Base-by-base conservation (phyloP, 2,888 invertebrate genomes). In the Lissocephala sabroskyi region DNA sequence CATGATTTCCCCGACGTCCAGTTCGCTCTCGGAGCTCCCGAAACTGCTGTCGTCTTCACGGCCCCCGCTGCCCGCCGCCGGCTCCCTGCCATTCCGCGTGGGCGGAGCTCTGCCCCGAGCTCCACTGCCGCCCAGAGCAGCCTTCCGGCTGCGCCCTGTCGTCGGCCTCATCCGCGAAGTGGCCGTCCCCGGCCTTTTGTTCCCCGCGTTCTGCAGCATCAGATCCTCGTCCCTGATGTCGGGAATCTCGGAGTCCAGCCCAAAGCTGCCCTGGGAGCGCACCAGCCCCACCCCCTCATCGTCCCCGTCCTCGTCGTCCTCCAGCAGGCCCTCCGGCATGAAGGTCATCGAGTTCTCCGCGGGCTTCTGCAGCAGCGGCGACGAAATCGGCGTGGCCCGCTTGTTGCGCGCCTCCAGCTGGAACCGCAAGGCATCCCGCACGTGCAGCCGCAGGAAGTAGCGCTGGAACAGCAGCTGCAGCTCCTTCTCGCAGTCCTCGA, bases 391-490 rank as follows among this genome's bases (percentile, higher is more conserved):
- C 23, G 79, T 74, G 10, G 63, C 50, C 3, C 77, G 68, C 39
- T 81, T 81, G 2, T 63, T 81, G 6, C 83, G 73, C 5, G 74
- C 55, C 30, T 79, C 92, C 65, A 96, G 90, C 74, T 94, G 91
- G 49, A 93, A 92, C 78, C 96, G 96, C 43, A 99, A 86, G 49
- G 94, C 95, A 62, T 95, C 91, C 37, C 97, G 88, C 70, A 95
- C 94, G 43, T 97, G 91, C 82, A 95, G 92, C 46, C 96, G 90
- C 43, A 92, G 86, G 62, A 98, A 91, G 85, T 97, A 99, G 70
- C 92, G 90, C 30, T 92, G 91, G 85, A 97, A 97, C 14, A 97
- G 86, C 56, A 89, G 86, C 73, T 93, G 92, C 13, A 98, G 84
- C 79, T 97, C 96, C 33, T 87, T 86, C 84, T 99, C 98, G 44